Base-by-base conservation (phyloP, 2,888 invertebrate species). In the Lucinisca nassula region DNA sequence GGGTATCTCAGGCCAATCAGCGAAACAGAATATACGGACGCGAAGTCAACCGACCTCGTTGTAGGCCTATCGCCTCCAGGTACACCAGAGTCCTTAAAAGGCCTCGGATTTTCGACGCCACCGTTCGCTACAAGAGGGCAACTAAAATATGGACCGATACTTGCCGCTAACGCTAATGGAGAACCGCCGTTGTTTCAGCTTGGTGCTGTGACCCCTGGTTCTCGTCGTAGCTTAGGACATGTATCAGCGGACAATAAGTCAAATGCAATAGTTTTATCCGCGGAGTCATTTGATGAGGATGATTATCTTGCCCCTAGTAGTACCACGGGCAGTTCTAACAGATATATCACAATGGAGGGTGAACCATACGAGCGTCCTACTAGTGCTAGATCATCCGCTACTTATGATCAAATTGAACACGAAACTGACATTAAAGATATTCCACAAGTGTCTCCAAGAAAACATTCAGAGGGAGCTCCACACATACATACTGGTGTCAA, bases 111-210 rank as follows among this genome's bases (percentile, higher is more conserved):
- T 30, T 78, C 45, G 30, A 75, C 58, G 30, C 84, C 89, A 1
- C 38, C 72, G n/a, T 74, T 76, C 30, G 85, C 87, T 0, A 90
- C 90, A 12, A 73, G 85, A 3, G 90, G 90, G 3, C 90, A 90
- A 55, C 49, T 90, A 14, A 88, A 84, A 24, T 90, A 90, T 74
- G 90, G 90, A 32, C 85, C 90, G 21, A 90, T 90, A 32, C 79
- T 90, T 3, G 90, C 90, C 1, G 90, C 90, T 6, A 85, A 85
- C 51, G 75, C 67, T 14, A 72, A 45, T 24, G 45, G 74, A 40
- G 40, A 74, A 74, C 38, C 27, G 14, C 74, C 49, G 1, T 10
- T 74, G 14, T 40, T n/a, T 35, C 45, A n/a, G n/a, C 30, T 17
- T 8, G 45, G 49, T 74, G 45, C 32, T 67, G 32, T 67, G 35